phyloP scores from a whole-genome alignment of 1,140 invertebrate species.

The Atopsyche davidsoni region DNA sequence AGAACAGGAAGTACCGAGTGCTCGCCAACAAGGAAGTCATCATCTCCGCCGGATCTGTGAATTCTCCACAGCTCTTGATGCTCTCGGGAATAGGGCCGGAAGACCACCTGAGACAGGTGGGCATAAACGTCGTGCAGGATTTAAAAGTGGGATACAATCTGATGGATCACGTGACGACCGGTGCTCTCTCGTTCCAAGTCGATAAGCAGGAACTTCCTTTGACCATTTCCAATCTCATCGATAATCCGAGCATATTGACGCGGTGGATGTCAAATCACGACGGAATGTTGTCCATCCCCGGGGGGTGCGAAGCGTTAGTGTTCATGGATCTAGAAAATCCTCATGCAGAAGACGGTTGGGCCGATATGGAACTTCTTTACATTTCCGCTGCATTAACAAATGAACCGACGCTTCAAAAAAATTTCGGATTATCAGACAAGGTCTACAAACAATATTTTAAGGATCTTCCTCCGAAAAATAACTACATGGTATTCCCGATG shows the following conservation, averaged over 20 bases:
- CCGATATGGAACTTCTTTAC: conserved; percentile 70
- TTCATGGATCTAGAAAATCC: conserved; percentile 67
- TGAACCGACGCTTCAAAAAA: conserved; percentile 45
- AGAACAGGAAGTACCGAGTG: conserved; percentile 46
- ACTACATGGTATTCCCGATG: conserved; percentile 54
- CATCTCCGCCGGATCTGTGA: conserved; percentile 62
- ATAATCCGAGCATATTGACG: conserved; percentile 52
- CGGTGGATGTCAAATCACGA: conserved; percentile 45
- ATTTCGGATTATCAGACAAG: conserved; percentile 52
- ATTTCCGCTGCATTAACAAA: conserved; percentile 50
- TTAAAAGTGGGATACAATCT: conserved; percentile 64
- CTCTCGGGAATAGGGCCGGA: conserved; percentile 67
- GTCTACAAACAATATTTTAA: conserved; percentile 49
- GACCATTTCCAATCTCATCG: conserved; percentile 56
- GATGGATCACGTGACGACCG: conserved; percentile 63
- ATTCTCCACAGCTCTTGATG: conserved; percentile 69
- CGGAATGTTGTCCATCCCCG: conserved; percentile 64
- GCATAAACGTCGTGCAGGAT: conserved; percentile 54
- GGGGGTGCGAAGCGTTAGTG: conserved; percentile 71
- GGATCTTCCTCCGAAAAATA: conserved; percentile 1
- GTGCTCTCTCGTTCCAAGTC: conserved; percentile 57
- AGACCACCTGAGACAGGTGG: conserved; percentile 52
- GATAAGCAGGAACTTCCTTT: conserved; percentile 34
- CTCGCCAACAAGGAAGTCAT: conserved; percentile 61
- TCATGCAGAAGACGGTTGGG: conserved; percentile 55